Percentiles rank a stretch among this genome's conserved stretches.
Conservation (phyloP, 2,113 vertebrate species). For the Sciurus niger region DNA sequence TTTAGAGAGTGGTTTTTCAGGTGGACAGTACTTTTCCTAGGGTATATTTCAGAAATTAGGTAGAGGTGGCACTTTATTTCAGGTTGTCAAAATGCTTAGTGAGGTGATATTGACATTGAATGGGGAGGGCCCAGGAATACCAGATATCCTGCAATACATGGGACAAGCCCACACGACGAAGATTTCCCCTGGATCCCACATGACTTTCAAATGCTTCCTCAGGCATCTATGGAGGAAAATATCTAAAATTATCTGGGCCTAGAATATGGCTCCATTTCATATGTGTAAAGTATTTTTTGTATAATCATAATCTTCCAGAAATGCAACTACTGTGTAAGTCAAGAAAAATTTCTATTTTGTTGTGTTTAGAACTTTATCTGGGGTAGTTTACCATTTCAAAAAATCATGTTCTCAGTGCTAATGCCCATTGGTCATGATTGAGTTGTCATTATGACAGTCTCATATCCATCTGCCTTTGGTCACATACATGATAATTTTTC, state of each 20-base stretch:
- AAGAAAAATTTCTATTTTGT: background rate
- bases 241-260: background rate
- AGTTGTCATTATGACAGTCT: background rate
- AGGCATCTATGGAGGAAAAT: background rate
- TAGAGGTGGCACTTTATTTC: background rate
- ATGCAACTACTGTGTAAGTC: background rate
- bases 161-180: background rate
- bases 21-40: background rate
- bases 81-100: background rate
- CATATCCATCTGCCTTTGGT: background rate
- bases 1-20: background rate
- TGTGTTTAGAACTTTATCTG: conserved; percentile 19
- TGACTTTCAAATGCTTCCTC: background rate
- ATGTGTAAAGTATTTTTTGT: background rate
- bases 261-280: background rate
- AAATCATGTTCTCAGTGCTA: background rate
- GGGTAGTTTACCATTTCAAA: background rate
- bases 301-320: conserved; percentile 18
- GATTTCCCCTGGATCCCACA: background rate
- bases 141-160: background rate
- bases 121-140: background rate
- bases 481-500: background rate
- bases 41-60: background rate
- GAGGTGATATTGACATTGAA: background rate
- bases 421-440: background rate